Base-by-base conservation (phyloP, 2,888 invertebrate species). In the Trachelus troglodyta region DNA sequence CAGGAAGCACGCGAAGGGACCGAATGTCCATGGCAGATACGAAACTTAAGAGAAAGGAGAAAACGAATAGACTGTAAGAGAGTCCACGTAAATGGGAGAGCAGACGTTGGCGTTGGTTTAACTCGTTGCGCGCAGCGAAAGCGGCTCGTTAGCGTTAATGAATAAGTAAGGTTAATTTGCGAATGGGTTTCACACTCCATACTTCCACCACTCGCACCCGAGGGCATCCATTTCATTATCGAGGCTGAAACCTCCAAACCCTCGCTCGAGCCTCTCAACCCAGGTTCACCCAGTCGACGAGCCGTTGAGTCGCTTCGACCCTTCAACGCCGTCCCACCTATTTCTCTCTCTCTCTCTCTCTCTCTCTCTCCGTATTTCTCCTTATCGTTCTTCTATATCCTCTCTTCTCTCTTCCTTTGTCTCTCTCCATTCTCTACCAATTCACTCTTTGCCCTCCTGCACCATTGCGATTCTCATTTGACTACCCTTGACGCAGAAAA, bases 91-190 rank as follows among this genome's bases (percentile, higher is more conserved):
- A 11, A 34, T 71, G 11, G 71, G 12, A 71, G 15, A 34, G 34
- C 15, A 56, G 56, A 56, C 56, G 23, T 23, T 37, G 37, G 12
- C 37, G 15, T 37, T 23, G 23, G 23, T 56, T 56, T 56, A 56
- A 56, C 56, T 56, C 56, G 56, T 31, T 33, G 12, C 35, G 23
- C 35, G 40, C 9, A 15, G 11, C 33, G 35, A 33, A 34, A 56
- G 56, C 35, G 74, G 85, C 85, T 89, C 88, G 88, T 89, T 89
- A 89, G 85, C 87, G 88, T 88, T 89, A 89, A 89, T 90, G 88
- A 89, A 89, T 89, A 87, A 89, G 87, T 88, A 89, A 89, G 87
- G 87, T 89, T 89, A 89, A 90, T 90, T 90, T 87, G 87, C 88
- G 87, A 89, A 90, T 89, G 87, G 87, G 85, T 87, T 89, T 88